Conservation (phyloP, 2,797 vertebrate species). For the Myiothlypis coronata region DNA sequence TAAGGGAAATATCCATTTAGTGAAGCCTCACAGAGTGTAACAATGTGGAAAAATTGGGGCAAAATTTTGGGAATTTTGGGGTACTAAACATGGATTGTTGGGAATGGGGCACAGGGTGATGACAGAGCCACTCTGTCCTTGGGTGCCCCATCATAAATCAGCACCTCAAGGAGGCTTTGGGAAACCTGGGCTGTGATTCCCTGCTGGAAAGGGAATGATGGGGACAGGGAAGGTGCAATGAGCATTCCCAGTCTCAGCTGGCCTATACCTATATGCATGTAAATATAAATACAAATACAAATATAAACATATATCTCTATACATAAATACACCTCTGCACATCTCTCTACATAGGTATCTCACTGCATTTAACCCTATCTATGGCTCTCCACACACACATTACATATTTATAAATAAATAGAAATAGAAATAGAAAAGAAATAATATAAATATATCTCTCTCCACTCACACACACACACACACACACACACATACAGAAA, state of each 20-base stretch:
- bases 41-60: fast-evolving
- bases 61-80: neutral
- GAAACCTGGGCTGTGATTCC: fast-evolving
- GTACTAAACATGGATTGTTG: fast-evolving
- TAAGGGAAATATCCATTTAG: neutral
- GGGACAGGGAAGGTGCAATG: neutral
- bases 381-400: neutral
- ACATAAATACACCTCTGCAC: neutral
- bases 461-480: neutral
- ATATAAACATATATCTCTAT: too few relatives aligned
- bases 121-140: neutral
- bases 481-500: fast-evolving
- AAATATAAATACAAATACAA: neutral
- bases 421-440: too few relatives aligned
- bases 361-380: fast-evolving
- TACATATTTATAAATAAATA: neutral
- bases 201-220: neutral
- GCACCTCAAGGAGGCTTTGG: neutral
- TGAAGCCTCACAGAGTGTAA: neutral
- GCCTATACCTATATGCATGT: too few relatives aligned
- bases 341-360: neutral
- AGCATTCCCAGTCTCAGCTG: neutral
- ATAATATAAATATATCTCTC: neutral
- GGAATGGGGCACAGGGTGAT: fast-evolving
- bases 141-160: neutral